phyloP scores from a whole-genome alignment of 2,888 invertebrate species.

The Tromatobia lineatoria region DNA sequence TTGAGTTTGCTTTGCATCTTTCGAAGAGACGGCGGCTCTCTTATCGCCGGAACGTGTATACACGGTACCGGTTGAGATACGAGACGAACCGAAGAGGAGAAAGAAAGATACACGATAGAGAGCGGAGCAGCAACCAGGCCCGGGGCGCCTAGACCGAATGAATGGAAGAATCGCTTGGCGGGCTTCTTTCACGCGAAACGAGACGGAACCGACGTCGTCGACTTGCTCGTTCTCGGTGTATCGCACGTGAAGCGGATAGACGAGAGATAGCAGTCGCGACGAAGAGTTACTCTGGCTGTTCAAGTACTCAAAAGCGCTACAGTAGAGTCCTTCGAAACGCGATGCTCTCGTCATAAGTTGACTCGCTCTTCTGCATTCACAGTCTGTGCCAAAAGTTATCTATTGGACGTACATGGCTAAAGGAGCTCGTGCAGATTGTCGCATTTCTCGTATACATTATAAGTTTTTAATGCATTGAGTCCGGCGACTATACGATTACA shows the following conservation, averaged over 20 bases:
- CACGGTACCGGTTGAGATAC: conserved; percentile 63
- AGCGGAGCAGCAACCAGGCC: conserved; percentile 19
- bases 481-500: too few species aligned
- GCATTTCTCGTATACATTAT: too few species aligned
- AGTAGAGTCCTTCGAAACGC: conserved; percentile 14
- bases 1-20: conserved; percentile 73
- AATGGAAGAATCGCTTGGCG: conserved; percentile 59
- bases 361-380: neutral
- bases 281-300: conserved; percentile 16
- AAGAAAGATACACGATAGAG: conserved; percentile 3
- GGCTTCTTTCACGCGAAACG: conserved; percentile 62
- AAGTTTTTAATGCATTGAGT: too few species aligned
- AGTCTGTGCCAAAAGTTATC: neutral
- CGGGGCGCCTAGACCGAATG: conserved; percentile 54
- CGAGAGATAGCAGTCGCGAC: conserved; percentile 41
- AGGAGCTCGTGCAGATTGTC: neutral
- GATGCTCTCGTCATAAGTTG: neutral
- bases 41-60: conserved; percentile 74
- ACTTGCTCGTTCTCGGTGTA: conserved; percentile 41
- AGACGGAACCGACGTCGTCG: conserved; percentile 60
- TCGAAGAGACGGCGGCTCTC: conserved; percentile 53
- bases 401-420: neutral
- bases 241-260: conserved; percentile 47
- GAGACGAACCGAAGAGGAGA: conserved; percentile 45
- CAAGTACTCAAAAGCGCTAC: conserved; percentile 17